Evolutionary conservation across 2,797 vertebrate species (phyloP).

Genomic region (Zenarchopterus dispar): DNA sequence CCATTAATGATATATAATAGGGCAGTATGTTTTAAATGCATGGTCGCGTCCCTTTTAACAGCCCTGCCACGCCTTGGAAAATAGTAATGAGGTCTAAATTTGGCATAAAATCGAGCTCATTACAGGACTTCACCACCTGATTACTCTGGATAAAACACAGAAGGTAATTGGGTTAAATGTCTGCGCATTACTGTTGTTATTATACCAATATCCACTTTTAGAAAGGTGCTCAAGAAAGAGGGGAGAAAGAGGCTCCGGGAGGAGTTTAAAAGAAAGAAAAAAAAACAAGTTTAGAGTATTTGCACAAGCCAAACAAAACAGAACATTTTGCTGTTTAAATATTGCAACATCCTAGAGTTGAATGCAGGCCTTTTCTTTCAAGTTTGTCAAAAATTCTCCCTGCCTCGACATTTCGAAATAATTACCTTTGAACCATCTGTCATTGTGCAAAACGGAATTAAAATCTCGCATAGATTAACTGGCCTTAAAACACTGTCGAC

Average conservation of each 20-base stretch:
- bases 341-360: slow-evolving; percentile 20
- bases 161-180: slow-evolving; percentile 94
- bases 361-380: slow-evolving; percentile 27
- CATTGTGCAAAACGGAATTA: slow-evolving; percentile 54
- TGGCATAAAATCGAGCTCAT: slow-evolving; percentile 99
- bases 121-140: slow-evolving; percentile 94
- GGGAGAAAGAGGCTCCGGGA: slow-evolving; percentile 5
- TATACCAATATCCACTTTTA: slow-evolving; percentile 77
- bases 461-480: slow-evolving; percentile 67
- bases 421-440: slow-evolving; percentile 60
- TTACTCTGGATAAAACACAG: slow-evolving; percentile 94
- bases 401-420: slow-evolving; percentile 28
- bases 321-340: slow-evolving; percentile 33
- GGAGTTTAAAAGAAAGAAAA: slow-evolving; percentile 7
- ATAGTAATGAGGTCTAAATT: slow-evolving; percentile 94
- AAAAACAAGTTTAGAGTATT: neutral
- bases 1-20: slow-evolving; percentile 79
- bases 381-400: slow-evolving; percentile 8
- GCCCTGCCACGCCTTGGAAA: slow-evolving; percentile 86
- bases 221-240: slow-evolving; percentile 24
- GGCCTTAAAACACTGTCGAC: slow-evolving; percentile 86
- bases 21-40: slow-evolving; percentile 79
- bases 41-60: slow-evolving; percentile 78
- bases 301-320: slow-evolving; percentile 9
- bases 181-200: slow-evolving; percentile 75